phyloP scores from a whole-genome alignment of 2,113 vertebrate species.

The Nipponia nippon region DNA sequence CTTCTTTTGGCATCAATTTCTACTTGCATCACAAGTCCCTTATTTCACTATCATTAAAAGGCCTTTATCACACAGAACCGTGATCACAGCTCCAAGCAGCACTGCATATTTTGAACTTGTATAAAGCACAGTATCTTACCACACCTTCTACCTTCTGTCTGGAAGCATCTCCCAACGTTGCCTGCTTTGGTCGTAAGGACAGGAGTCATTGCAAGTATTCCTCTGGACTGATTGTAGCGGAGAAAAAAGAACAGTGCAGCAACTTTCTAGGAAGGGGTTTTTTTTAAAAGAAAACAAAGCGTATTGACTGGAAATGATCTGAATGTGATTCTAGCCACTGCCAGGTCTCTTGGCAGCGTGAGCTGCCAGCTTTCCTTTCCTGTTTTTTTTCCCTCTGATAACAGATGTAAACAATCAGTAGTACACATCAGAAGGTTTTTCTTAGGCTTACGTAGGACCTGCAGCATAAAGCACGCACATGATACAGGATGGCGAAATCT shows the following conservation, averaged over 20 bases:
- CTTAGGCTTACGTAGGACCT: conserved; percentile 2
- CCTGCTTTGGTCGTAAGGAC: neutral
- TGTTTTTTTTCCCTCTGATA: conserved; percentile 30
- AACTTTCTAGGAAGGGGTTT: conserved; percentile 32
- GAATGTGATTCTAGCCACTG: neutral
- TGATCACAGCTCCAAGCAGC: conserved; percentile 25
- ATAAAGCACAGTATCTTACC: conserved; percentile 1
- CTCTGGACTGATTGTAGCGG: neutral
- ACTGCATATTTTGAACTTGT: neutral
- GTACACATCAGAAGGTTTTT: conserved; percentile 25
- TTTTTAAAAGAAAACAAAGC: neutral
- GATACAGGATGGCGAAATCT: neutral
- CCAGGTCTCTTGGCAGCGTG: conserved; percentile 20
- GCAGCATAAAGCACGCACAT: neutral
- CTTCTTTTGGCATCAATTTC: neutral
- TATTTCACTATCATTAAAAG: neutral
- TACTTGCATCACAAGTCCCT: neutral
- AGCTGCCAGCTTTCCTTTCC: conserved; percentile 50
- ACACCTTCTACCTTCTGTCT: conserved; percentile 18
- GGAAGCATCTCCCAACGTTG: neutral
- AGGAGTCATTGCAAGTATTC: neutral
- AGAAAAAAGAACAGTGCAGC: conserved; percentile 12
- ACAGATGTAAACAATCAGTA: conserved; percentile 44
- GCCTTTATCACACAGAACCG: neutral
- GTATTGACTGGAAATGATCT: conserved; percentile 50